A percentile compares a stretch with the other conserved stretches of the same genome.
Conservation (phyloP, 2,113 vertebrate genomes). For the Cynoglossus semilaevis region DNA sequence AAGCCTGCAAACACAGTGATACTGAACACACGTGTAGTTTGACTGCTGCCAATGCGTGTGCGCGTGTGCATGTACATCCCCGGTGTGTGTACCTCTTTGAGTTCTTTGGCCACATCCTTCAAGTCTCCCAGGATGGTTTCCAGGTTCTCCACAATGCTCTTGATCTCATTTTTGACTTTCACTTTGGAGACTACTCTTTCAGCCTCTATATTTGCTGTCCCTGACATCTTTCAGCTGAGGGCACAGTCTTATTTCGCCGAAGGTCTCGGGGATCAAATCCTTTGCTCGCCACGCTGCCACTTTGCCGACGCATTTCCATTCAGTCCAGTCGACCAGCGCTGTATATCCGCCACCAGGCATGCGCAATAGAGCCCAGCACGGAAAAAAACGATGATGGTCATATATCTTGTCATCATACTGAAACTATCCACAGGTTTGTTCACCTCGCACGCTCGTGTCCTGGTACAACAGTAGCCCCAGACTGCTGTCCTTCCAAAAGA, state of each 20-base stretch:
- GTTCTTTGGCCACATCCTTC: conserved; percentile 97
- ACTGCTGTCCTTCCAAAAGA: conserved; percentile 9
- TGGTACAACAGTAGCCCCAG: conserved; percentile 1
- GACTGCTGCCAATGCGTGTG: too few relatives aligned
- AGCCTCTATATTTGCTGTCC: conserved; percentile 81
- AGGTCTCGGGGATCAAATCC: conserved; percentile 64
- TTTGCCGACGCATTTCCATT: conserved; percentile 64
- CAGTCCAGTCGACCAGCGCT: conserved; percentile 74
- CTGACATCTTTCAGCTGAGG: conserved; percentile 87
- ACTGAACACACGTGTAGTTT: too few relatives aligned
- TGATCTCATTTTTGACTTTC: conserved; percentile 96
- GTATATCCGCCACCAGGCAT: conserved; percentile 75
- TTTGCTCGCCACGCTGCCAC: conserved; percentile 52
- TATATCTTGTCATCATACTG: conserved; percentile 51
- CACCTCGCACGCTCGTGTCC: conserved; percentile 24
- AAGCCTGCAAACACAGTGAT: too few relatives aligned
- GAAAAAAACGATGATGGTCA: conserved; percentile 27
- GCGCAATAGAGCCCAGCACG: conserved; percentile 75
- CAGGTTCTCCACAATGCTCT: conserved; percentile 94
- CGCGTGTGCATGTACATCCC: background rate
- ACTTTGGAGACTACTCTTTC: conserved; percentile 90
- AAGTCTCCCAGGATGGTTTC: conserved; percentile 95
- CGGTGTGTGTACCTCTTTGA: conserved; percentile 87
- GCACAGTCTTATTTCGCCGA: conserved; percentile 68
- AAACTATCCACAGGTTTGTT: conserved; percentile 41